Base-by-base conservation (phyloP, 2,113 vertebrate species). In the Hippocampus barbouri region DNA sequence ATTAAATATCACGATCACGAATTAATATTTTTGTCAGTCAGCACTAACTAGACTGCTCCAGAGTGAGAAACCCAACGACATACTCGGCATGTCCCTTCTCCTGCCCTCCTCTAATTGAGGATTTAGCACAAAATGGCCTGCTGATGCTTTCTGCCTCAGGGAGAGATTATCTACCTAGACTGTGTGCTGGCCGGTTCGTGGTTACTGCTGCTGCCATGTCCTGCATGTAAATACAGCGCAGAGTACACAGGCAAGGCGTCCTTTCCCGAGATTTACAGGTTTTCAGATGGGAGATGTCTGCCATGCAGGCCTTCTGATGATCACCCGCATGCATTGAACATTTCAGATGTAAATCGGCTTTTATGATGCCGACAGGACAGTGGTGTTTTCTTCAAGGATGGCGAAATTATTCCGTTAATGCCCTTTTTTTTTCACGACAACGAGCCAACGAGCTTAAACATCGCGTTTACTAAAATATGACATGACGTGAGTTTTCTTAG, bases 151-250 rank as follows among this genome's bases (percentile, higher is more conserved):
- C 14, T 81, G 71, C 65, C 77, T 77, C 63, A 16, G 60, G 41
- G 61, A 38, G 40, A 72, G 84, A 87, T 90, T 89, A 90, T 38
- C 72, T 76, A 67, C 54, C 54, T 69, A 41, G 65, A 14, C 10
- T 45, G 51, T 77, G 60, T 34, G 67, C 66, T 68, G 59, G 27
- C 34, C 27, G 15, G 66, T 75, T 69, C 74, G 59, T 69, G 72
- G 62, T 3, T 43, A 12, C 65, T n/a, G 12, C 43, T 20, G 41
- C 72, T 40, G 66, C 53, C 73, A 75, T 79, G 45, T 74, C 74
- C 64, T 69, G 70, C 56, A 40, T 25, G 64, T 59, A 76, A 65
- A 53, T 71, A 66, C 74, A 45, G 76, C 10, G n/a, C 63, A 63
- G 25, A 74, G 68, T 59, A 64, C 51, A 38, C n/a, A 65, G 51